Evolutionary conservation across 2,113 vertebrate genomes (phyloP), one percentile per base, ranked within the genome.

Genomic region (Sinocyclocheilus rhinocerous): DNA sequence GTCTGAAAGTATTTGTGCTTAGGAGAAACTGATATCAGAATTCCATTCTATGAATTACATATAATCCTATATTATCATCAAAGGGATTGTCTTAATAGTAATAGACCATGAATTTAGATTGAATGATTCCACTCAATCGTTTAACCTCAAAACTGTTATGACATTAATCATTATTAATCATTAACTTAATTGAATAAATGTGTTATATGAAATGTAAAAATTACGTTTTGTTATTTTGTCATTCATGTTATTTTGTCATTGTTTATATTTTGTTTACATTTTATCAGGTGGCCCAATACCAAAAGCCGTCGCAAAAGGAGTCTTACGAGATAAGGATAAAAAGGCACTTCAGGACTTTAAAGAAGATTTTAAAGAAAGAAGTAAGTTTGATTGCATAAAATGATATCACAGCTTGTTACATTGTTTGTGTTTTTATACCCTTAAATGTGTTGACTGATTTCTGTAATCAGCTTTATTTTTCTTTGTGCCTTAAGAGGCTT

Each of bases 291-390:
- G n/a, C 11, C 24, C 4, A 3, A 24, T 65, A 85, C 67, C 61
- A n/a, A 33, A 16, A 52, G 6, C 36, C 26, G 33, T 0, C 24
- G 8, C 11, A 69, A 26, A 55, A 42, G 12, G 13, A 36, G 9
- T 6, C 3, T 6, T 39, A 16, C 1, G 45, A 87, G 73, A 84
- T 0, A 18, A 52, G 24, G 50, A 13, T 87, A 26, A 72, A 39
- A 0, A 82, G n/a, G 42, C 85, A 89, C 72, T 89, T 87, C 52
- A 87, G 1, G 24, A 22, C 5, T 3, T 83, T 89, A 13, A 83
- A 57, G 45, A 78, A 67, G 42, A 33, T 22, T 11, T 83, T 89
- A 50, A 81, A 87, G 61, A 78, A 85, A 48, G 6, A 45, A 2
- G 88, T 89, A 85, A 78, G 88, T 87, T 45, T 72, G 22, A 42